Percentiles rank a stretch among this genome's conserved stretches.
Evolutionary conservation across 2,113 vertebrate genomes (phyloP).

Genomic region (Zosterops hypoxanthus): DNA sequence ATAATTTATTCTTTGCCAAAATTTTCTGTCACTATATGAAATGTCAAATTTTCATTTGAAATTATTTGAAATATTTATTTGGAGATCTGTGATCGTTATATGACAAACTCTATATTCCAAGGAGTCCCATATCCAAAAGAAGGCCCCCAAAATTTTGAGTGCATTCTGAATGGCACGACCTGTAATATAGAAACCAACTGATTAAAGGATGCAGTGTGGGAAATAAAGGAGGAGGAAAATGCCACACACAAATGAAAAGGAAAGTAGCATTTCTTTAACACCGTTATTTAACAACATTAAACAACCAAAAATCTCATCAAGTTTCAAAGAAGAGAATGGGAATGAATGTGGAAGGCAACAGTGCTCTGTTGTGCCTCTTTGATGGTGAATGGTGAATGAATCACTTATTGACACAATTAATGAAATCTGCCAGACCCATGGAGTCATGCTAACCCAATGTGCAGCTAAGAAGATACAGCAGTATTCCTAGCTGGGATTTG

Average conservation of each 20-base stretch:
- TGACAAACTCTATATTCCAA: neutral
- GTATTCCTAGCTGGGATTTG: neutral
- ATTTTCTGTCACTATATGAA: neutral
- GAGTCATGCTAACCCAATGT: rapidly evolving
- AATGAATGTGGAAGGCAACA: neutral
- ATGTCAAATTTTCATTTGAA: neutral
- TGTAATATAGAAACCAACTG: neutral
- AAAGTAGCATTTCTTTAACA: neutral
- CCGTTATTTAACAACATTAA: neutral
- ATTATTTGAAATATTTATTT: neutral
- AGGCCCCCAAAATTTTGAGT: neutral
- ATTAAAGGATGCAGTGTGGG: neutral
- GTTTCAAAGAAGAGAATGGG: neutral
- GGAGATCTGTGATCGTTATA: neutral
- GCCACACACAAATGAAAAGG: neutral
- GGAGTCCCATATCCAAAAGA: neutral
- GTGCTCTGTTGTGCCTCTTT: neutral
- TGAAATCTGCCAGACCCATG: neutral
- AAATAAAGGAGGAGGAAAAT: neutral
- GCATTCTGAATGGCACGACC: neutral
- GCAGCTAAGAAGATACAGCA: neutral
- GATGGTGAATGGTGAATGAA: neutral
- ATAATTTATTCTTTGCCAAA: neutral
- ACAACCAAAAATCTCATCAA: neutral
- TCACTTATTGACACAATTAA: neutral